Evolutionary conservation across 1,140 invertebrate genomes (phyloP).

Genomic region (Drosophila kurseongensis): DNA sequence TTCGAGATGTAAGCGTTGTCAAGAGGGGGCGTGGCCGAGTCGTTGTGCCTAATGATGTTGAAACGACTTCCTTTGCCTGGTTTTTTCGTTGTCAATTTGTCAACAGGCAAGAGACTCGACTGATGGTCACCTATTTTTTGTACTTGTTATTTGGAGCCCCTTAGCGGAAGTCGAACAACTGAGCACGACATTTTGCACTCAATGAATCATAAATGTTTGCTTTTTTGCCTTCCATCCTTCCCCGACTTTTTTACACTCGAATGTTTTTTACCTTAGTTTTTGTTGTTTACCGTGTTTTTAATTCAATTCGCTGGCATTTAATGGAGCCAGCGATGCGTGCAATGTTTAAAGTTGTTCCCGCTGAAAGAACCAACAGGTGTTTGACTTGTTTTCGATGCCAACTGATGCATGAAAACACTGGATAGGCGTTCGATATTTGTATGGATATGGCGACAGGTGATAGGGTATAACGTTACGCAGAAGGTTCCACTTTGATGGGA

Average conservation of each 20-base stretch:
- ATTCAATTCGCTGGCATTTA: slow-evolving; percentile 62
- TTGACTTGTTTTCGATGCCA: slow-evolving; percentile 20
- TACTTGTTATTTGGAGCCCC: slow-evolving; percentile 24
- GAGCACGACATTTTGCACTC: slow-evolving; percentile 69
- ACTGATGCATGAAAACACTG: slow-evolving; percentile 34
- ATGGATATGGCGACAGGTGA: slow-evolving; percentile 32
- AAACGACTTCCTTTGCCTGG: slow-evolving; percentile 62
- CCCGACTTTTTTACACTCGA: slow-evolving; percentile 11
- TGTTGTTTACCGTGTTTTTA: slow-evolving; percentile 30
- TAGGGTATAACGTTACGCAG: slow-evolving; percentile 36
- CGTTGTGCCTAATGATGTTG: slow-evolving; percentile 49
- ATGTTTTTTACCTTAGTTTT: slow-evolving; percentile 25
- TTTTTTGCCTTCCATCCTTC: slow-evolving; percentile 7
- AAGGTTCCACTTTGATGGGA: slow-evolving; percentile 7
- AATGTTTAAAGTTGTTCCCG: slow-evolving; percentile 35
- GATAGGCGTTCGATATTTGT: slow-evolving; percentile 38
- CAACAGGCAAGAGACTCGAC: slow-evolving; percentile 47
- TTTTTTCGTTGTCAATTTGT: slow-evolving; percentile 60
- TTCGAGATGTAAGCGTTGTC: slow-evolving; percentile 3
- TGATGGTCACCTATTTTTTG: slow-evolving; percentile 41
- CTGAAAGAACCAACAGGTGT: slow-evolving; percentile 40
- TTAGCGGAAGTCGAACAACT: slow-evolving; percentile 61
- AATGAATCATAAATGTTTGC: slow-evolving; percentile 68
- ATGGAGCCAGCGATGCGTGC: slow-evolving; percentile 60
- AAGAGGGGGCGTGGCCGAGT: slow-evolving; percentile 7